Evolutionary conservation across 2,888 invertebrate species (phyloP), one percentile per base, ranked within the genome.

Genomic region (Yponomeuta plumbellus): DNA sequence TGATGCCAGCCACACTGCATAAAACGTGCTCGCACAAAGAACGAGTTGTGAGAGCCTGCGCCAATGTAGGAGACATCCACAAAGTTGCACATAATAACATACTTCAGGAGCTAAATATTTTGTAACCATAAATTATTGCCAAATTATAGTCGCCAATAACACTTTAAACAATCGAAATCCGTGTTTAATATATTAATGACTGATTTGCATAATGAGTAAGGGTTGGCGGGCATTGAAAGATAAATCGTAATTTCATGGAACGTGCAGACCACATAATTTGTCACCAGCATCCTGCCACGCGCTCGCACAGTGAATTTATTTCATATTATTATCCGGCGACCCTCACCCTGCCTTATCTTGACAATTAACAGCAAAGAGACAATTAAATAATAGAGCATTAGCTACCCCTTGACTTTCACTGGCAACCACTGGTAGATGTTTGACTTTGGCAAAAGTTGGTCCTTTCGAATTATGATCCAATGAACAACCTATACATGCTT

Each of bases 231-330:
- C 71, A 71, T 68, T 72, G 73, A 75, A 69, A 84, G n/a, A 84
- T 88, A 88, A 52, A 88, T 88, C 84, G 81, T 86, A 88, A 90
- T 91, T 90, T 91, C 84, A 91, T 88, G 88, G 84, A 76, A 74
- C 74, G 70, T 77, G 70, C 68, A 71, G 76, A 73, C 80, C 81
- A 80, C 77, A 77, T 85, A 80, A 90, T 91, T 91, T 91, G 91
- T 91, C 91, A 85, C 85, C 90, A 90, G 90, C 90, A 89, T 90
- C 91, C 90, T 85, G 89, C 77, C 86, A 89, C 90, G 89, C 86
- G 88, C 80, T 73, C 68, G 72, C 75, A 79, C 66, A 66, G 44
- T 44, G 13, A 84, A 88, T 88, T 88, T 88, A 90, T 89, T 89
- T 85, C 85, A 81, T 82, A 79, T 82, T 83, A 80, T 84, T 83